Base-by-base conservation (phyloP, 2,797 vertebrate species). In the Taenioides sp. region DNA sequence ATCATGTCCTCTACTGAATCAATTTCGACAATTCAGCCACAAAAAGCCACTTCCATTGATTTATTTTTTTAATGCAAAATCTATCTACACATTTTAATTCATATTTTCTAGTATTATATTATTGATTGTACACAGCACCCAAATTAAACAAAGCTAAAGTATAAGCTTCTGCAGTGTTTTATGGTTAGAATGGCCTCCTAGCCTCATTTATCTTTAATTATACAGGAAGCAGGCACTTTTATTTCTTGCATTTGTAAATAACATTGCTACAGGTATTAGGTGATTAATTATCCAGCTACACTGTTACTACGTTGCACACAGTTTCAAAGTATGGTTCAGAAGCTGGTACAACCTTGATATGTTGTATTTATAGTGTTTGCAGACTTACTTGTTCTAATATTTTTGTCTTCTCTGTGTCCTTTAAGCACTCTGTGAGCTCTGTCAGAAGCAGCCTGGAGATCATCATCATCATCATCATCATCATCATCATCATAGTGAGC, bases 91-190 rank as follows among this genome's bases (percentile, higher is more conserved):
- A 16, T 47, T 4, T 59, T 18, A 16, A 17, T 28, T 59, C 25
- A 60, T 27, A 5, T 59, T 59, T 58, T 58, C 23, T 11, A 43
- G 40, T 43, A 63, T 23, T 61, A n/a, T 18, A 34, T 23, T 78
- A 47, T 60, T 75, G 58, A 27, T 31, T 27, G 37, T n/a, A n/a
- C n/a, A n/a, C n/a, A n/a, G n/a, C n/a, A n/a, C n/a, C n/a, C n/a
- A n/a, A n/a, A n/a, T n/a, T n/a, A n/a, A n/a, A n/a, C 27, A 69
- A 74, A 72, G 69, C 25, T 73, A 68, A 78, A 37, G 76, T 69
- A 61, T 65, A 68, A 76, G 67, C 43, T 69, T 16, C 65, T 49
- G 72, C 71, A 63, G 80, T 65, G 20, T 75, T 79, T 71, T 34
- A n/a, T 47, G 43, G 31, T 14, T 43, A 70, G 61, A 61, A 70